Conservation (phyloP, 2,797 vertebrate species). For the Paguma larvata region DNA sequence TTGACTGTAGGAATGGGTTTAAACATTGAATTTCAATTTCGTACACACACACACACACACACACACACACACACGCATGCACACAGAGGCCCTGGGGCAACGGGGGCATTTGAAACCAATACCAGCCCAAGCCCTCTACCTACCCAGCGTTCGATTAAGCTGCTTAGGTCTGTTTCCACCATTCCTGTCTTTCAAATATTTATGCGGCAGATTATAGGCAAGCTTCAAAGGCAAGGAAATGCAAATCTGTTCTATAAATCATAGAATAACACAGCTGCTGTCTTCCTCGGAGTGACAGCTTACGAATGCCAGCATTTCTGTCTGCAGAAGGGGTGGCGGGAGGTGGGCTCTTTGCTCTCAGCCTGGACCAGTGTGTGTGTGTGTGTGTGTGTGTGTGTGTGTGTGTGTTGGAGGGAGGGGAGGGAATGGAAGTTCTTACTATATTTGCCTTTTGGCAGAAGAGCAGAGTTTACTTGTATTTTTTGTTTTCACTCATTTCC, state of each 20-base stretch:
- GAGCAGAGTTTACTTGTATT: background rate
- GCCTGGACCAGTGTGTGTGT: background rate
- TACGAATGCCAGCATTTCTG: constrained; percentile 72
- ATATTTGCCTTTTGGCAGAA: constrained; percentile 48
- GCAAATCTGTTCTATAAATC: constrained; percentile 85
- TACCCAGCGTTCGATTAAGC: constrained; percentile 84
- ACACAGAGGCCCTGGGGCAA: constrained; percentile 57
- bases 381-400: background rate
- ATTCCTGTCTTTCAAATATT: constrained; percentile 84
- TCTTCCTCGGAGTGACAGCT: constrained; percentile 78
- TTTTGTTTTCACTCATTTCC: background rate
- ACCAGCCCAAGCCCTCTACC: constrained; percentile 69
- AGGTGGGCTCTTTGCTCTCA: background rate
- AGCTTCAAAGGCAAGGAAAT: constrained; percentile 81
- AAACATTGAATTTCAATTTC: constrained; percentile 79
- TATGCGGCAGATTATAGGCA: constrained; percentile 82
- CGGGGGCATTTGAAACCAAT: constrained; percentile 56
- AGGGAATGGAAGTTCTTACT: background rate
- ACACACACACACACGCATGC: background rate
- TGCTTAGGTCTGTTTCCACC: constrained; percentile 81
- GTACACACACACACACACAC: background rate
- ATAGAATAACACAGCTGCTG: constrained; percentile 82
- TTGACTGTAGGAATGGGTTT: constrained; percentile 56
- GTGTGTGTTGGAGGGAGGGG: background rate
- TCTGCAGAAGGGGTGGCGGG: constrained; percentile 35